Conservation (phyloP, 2,888 invertebrate species). For the Eupeodes latifasciatus region DNA sequence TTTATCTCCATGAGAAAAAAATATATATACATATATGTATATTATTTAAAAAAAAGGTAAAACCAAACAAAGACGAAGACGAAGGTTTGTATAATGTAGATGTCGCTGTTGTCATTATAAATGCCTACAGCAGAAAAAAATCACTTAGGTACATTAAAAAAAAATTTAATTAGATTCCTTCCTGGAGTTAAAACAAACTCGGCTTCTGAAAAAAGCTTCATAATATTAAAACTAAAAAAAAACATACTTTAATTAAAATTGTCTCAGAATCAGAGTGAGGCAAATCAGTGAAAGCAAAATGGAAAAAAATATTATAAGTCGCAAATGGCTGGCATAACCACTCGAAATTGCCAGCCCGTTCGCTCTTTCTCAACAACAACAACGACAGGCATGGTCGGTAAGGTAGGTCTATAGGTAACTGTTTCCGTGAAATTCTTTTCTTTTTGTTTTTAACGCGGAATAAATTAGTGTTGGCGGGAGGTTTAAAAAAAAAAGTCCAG, state of each 20-base stretch:
- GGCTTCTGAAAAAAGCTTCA: background rate
- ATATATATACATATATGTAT: too few species aligned
- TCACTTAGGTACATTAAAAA: background rate
- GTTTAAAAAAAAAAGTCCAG: background rate
- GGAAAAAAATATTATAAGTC: slow-evolving; percentile 22
- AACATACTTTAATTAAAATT: slow-evolving; percentile 36
- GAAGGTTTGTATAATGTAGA: background rate
- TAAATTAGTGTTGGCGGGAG: slow-evolving; percentile 6
- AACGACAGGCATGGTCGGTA: too few species aligned
- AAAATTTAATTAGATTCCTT: slow-evolving; percentile 25
- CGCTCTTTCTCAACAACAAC: background rate
- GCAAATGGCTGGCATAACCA: slow-evolving; percentile 41
- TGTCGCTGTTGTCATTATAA: background rate
- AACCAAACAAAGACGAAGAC: background rate
- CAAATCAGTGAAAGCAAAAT: slow-evolving; percentile 10
- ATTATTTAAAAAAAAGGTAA: background rate
- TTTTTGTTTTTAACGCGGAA: slow-evolving; percentile 18
- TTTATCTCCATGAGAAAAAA: background rate
- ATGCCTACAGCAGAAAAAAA: background rate
- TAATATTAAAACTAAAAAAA: background rate
- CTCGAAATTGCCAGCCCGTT: background rate
- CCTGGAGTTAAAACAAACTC: background rate
- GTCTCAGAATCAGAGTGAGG: slow-evolving; percentile 8
- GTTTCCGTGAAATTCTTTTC: slow-evolving; percentile 9
- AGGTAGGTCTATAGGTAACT: background rate